Percentiles rank a stretch among this genome's conserved stretches.
These are phyloP conservation scores for Sinella curviseta DNA, from an alignment of 1,140 invertebrate genomes.

Conservation along the genomic window DNA sequence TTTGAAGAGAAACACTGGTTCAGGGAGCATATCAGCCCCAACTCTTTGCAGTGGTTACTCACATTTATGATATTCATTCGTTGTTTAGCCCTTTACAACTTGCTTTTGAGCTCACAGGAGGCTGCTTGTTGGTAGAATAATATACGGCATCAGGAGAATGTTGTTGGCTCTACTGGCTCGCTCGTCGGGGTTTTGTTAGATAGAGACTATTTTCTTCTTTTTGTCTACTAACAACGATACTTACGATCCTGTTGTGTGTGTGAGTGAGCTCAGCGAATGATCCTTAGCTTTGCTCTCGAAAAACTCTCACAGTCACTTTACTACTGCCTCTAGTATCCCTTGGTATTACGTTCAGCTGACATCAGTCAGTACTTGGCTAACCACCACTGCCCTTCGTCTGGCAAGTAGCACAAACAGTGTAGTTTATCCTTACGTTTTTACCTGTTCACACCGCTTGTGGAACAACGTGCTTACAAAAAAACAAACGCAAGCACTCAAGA, in stretches of 20 bases:
- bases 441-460: background rate
- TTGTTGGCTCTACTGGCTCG: too few species aligned
- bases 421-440: background rate
- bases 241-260: too few species aligned
- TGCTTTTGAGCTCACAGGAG: too few species aligned
- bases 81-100: too few species aligned
- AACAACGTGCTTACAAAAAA: background rate
- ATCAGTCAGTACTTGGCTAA: slow-evolving; percentile 12
- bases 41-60: background rate
- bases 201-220: too few species aligned
- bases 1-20: slow-evolving; percentile 1
- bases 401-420: background rate
- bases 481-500: too few species aligned
- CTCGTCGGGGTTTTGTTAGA: too few species aligned
- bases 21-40: background rate
- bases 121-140: too few species aligned
- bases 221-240: too few species aligned
- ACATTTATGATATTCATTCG: too few species aligned
- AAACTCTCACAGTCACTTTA: background rate
- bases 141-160: too few species aligned
- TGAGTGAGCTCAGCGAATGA: background rate
- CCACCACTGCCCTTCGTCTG: slow-evolving; percentile 16
- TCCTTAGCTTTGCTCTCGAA: background rate
- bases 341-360: slow-evolving; percentile 3
- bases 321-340: background rate